phyloP scores from a whole-genome alignment of 2,113 vertebrate species.

The Vidua chalybeata region DNA sequence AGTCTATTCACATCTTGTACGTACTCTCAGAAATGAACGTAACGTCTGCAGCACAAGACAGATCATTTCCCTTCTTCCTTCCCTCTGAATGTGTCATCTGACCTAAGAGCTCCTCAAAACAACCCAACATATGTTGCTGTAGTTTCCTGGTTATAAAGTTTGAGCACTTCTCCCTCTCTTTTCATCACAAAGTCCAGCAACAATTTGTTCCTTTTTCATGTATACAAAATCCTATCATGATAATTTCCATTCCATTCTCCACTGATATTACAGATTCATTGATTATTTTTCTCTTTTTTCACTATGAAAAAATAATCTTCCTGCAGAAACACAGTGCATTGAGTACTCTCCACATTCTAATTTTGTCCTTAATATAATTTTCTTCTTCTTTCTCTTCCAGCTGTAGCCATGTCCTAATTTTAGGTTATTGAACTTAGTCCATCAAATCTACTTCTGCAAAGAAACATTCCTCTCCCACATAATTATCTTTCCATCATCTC shows the following conservation, averaged over 20 bases:
- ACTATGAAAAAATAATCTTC: neutral
- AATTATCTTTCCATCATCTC: neutral
- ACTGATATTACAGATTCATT: neutral
- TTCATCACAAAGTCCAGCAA: neutral
- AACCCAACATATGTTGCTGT: neutral
- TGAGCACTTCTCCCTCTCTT: neutral
- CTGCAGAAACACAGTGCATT: neutral
- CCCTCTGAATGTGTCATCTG: neutral
- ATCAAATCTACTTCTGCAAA: neutral
- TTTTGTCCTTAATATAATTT: neutral
- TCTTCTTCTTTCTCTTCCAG: neutral
- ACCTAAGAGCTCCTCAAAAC: neutral
- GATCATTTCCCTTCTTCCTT: neutral
- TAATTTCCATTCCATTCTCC: neutral
- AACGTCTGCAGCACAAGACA: neutral
- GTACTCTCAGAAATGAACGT: neutral
- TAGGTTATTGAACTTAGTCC: neutral
- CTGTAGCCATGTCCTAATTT: neutral
- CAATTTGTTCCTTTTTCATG: neutral
- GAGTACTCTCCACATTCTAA: neutral
- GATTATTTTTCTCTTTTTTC: neutral
- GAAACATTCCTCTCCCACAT: neutral
- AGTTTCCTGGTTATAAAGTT: neutral
- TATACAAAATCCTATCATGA: neutral
- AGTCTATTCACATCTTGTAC: neutral